These are phyloP conservation scores for Lysandra coridon DNA, from an alignment of 2,888 invertebrate genomes.

Conservation along the genomic window DNA sequence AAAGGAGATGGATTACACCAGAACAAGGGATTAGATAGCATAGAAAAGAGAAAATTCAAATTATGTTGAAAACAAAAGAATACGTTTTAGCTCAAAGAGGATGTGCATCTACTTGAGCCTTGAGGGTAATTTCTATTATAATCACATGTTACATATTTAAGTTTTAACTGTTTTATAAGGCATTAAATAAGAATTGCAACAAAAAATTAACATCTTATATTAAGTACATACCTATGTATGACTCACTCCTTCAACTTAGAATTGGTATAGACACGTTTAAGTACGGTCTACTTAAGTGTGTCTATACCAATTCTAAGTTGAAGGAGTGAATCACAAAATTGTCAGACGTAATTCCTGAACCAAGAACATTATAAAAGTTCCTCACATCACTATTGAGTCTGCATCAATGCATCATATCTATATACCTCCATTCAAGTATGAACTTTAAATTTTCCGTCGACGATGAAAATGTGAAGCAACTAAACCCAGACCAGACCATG, in stretches of 20 bases:
- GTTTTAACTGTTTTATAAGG: no score
- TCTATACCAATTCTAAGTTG: no score
- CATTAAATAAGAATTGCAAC: background rate
- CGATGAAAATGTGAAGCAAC: background rate
- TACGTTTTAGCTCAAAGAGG: no score
- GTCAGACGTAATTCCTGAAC: background rate
- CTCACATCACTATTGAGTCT: background rate
- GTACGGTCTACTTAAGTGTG: no score
- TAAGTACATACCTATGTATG: no score
- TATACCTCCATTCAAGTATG: background rate
- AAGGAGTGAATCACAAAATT: background rate
- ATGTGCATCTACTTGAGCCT: no score
- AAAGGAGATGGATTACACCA: constrained; percentile 3
- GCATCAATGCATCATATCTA: background rate
- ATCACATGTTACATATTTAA: background rate
- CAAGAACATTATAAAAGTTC: background rate
- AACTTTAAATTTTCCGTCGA: constrained; percentile 9
- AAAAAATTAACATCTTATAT: background rate
- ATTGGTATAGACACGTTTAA: no score
- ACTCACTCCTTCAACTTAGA: no score
- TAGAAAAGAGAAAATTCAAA: background rate
- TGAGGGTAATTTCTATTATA: background rate
- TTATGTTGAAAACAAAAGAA: background rate
- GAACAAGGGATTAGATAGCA: background rate
- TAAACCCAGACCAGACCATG: constrained; percentile 24